phyloP scores from a whole-genome alignment of 2,797 vertebrate genomes.

The Argentina silus region DNA sequence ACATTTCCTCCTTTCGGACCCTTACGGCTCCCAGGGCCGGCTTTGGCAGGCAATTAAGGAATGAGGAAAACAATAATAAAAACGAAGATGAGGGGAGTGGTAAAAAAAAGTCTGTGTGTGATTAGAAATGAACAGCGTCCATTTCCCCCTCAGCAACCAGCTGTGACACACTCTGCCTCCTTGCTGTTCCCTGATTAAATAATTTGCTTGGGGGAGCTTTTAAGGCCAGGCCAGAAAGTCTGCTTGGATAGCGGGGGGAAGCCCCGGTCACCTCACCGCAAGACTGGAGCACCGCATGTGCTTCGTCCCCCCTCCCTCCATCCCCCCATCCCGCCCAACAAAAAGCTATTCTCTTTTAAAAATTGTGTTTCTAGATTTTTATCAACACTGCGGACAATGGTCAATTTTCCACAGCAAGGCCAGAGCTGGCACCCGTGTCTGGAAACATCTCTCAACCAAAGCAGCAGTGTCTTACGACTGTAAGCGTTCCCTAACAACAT shows the following conservation, averaged over 20 bases:
- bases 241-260: constrained; percentile 3
- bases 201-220: constrained; percentile 36
- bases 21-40: constrained; percentile 16
- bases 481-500: background rate
- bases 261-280: constrained; percentile 33
- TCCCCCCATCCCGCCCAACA: background rate
- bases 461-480: background rate
- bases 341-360: constrained; percentile 19
- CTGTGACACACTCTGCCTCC: constrained; percentile 6
- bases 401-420: background rate
- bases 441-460: constrained; percentile 24
- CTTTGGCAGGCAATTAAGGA: constrained; percentile 23
- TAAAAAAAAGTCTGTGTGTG: constrained; percentile 21
- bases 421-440: constrained; percentile 11
- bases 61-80: constrained; percentile 38
- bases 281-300: constrained; percentile 5
- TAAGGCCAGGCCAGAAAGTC: constrained; percentile 27
- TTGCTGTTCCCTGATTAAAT: constrained; percentile 48
- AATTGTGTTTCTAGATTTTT: constrained; percentile 19
- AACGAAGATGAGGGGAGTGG: constrained; percentile 10
- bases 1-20: constrained; percentile 19
- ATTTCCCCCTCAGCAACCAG: constrained; percentile 39
- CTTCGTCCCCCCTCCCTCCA: too few species aligned
- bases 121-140: constrained; percentile 48
- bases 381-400: constrained; percentile 26